These are phyloP conservation scores for Cantharis rustica DNA, from an alignment of 2,888 invertebrate genomes.

Conservation along the genomic window DNA sequence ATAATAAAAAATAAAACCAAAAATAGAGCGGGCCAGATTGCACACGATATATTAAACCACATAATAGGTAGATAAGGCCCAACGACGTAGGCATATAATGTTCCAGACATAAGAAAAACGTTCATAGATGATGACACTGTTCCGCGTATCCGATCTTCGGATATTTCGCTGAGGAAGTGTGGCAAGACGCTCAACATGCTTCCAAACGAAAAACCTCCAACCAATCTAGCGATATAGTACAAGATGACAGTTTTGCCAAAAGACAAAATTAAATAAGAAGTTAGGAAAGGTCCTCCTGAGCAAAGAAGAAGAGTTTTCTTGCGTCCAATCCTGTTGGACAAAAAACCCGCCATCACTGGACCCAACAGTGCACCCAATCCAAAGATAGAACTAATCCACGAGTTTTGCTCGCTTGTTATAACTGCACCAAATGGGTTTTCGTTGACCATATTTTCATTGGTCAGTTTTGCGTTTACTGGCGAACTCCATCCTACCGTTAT, in stretches of 20 bases:
- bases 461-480: conserved; percentile 42
- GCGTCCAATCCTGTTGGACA: conserved; percentile 58
- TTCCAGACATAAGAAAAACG: not conserved
- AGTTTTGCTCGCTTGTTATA: conserved; percentile 52
- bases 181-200: not conserved
- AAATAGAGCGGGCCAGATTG: not conserved
- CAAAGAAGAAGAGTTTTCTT: not conserved
- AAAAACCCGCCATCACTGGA: conserved; percentile 70
- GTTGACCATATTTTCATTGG: conserved; percentile 38
- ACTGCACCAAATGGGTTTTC: conserved; percentile 47
- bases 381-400: conserved; percentile 60
- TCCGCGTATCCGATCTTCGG: not conserved
- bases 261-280: not conserved
- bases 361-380: conserved; percentile 62
- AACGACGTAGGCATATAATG: not conserved
- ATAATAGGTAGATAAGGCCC: not conserved
- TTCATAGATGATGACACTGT: conserved; percentile 42
- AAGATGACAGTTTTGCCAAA: not conserved
- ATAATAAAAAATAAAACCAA: not conserved
- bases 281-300: not conserved
- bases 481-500: conserved; percentile 56
- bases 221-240: not conserved
- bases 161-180: not conserved
- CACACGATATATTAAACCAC: not conserved
- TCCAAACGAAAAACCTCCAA: not conserved